Conservation (phyloP, 2,888 invertebrate genomes). For the Brachypterus glaber region DNA sequence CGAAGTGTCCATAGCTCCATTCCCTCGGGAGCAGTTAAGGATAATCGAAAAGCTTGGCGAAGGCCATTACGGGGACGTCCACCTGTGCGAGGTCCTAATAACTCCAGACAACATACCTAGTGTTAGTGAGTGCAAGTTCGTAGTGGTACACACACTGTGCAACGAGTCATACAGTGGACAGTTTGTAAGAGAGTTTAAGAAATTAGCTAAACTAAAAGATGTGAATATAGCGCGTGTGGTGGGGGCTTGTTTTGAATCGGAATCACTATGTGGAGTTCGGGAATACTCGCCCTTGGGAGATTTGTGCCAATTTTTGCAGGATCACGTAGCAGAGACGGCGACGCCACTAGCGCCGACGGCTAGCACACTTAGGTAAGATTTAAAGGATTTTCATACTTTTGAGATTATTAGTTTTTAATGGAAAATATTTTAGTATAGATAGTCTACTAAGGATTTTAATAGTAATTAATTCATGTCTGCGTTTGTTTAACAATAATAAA, state of each 20-base stretch:
- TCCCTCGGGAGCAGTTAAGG: slow-evolving; percentile 62
- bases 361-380: slow-evolving; percentile 59
- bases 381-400: not conserved
- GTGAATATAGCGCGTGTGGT: slow-evolving; percentile 63
- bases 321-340: slow-evolving; percentile 66
- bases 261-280: slow-evolving; percentile 66
- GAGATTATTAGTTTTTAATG: slow-evolving; percentile 9
- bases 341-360: slow-evolving; percentile 51
- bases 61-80: slow-evolving; percentile 67
- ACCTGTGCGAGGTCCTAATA: slow-evolving; percentile 53
- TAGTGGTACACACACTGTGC: slow-evolving; percentile 64
- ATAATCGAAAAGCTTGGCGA: slow-evolving; percentile 69
- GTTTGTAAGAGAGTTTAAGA: slow-evolving; percentile 59
- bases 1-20: slow-evolving; percentile 47
- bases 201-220: slow-evolving; percentile 58
- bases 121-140: slow-evolving; percentile 42
- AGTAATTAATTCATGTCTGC: too few species aligned
- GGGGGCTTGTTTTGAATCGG: slow-evolving; percentile 62
- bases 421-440: too few species aligned
- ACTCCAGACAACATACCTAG: slow-evolving; percentile 17
- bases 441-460: too few species aligned
- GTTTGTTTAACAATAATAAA: too few species aligned
- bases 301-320: slow-evolving; percentile 74
- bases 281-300: slow-evolving; percentile 72
- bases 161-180: slow-evolving; percentile 35